Evolutionary conservation across 64 coral and sea anemone species (phyloP).

Genomic region (Platygyra sinensis): DNA sequence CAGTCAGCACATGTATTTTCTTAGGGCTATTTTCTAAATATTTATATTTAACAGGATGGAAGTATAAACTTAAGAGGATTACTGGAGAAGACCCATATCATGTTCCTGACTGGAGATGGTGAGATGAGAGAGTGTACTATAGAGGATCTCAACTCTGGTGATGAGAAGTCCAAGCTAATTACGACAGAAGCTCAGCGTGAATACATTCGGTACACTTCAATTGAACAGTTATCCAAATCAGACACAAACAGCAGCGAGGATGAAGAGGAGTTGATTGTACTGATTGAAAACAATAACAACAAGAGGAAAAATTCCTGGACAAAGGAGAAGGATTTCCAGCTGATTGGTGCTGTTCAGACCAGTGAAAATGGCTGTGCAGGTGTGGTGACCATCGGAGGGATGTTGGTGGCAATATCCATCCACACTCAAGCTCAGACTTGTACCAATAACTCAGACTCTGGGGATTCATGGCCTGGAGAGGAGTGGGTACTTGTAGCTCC

Average conservation of each 20-base stretch:
- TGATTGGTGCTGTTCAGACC: constrained; percentile 73
- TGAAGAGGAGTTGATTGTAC: constrained; percentile 56
- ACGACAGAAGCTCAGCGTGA: constrained; percentile 92
- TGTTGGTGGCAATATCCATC: constrained; percentile 82
- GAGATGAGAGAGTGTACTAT: constrained; percentile 82
- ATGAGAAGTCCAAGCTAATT: constrained; percentile 74
- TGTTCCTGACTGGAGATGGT: constrained; percentile 82
- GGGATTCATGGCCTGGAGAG: constrained; percentile 71
- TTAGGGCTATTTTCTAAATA: background rate
- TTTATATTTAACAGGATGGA: constrained; percentile 67
- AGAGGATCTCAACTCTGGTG: constrained; percentile 64
- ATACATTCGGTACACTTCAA: constrained; percentile 91
- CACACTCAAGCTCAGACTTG: constrained; percentile 51
- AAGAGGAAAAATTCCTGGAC: constrained; percentile 62
- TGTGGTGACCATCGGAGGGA: constrained; percentile 55
- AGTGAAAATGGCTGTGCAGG: constrained; percentile 88
- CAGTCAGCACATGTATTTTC: no score
- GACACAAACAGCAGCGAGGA: constrained; percentile 50
- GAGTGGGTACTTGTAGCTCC: constrained; percentile 84
- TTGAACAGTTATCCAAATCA: constrained; percentile 56
- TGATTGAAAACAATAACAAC: constrained; percentile 71
- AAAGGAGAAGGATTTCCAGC: constrained; percentile 34
- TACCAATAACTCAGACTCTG: constrained; percentile 68
- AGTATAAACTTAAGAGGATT: constrained; percentile 67
- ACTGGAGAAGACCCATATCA: constrained; percentile 89